phyloP scores from a whole-genome alignment of 2,113 vertebrate genomes.

The Gobiocypris rarus region DNA sequence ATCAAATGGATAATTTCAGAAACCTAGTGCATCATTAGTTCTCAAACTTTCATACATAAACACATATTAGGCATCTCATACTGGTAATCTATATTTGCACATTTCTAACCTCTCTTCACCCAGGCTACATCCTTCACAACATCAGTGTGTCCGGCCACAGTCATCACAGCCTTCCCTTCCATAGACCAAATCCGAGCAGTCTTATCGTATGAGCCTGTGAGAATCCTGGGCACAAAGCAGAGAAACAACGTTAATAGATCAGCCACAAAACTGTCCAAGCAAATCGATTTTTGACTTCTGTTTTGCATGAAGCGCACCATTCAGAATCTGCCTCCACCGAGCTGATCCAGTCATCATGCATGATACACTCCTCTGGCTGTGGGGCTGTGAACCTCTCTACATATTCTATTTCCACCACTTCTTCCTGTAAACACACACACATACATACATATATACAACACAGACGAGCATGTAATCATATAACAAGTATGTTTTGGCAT shows the following conservation, averaged over 20 bases:
- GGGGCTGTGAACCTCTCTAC: slow-evolving; percentile 92
- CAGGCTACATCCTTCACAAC: slow-evolving; percentile 96
- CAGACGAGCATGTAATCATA: background rate
- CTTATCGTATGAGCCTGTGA: slow-evolving; percentile 95
- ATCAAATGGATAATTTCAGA: background rate
- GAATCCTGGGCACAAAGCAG: slow-evolving; percentile 82
- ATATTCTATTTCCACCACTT: slow-evolving; percentile 95
- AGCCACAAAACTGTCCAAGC: background rate
- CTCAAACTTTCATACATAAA: background rate
- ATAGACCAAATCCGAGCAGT: slow-evolving; percentile 92
- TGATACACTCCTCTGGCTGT: slow-evolving; percentile 93
- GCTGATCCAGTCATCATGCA: slow-evolving; percentile 99
- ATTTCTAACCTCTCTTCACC: slow-evolving; percentile 88
- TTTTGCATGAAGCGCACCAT: slow-evolving; percentile 77
- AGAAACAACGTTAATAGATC: background rate
- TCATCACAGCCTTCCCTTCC: slow-evolving; percentile 89
- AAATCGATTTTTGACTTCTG: background rate
- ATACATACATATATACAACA: too few species aligned
- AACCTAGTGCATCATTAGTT: background rate
- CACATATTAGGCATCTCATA: background rate
- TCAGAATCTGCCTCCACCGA: slow-evolving; percentile 86
- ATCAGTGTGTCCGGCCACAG: slow-evolving; percentile 88
- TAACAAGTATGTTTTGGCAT: background rate
- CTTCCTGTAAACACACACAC: slow-evolving; percentile 82
- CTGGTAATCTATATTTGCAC: background rate